Base-by-base conservation (phyloP, 2,888 invertebrate species). In the Timema cristinae region DNA sequence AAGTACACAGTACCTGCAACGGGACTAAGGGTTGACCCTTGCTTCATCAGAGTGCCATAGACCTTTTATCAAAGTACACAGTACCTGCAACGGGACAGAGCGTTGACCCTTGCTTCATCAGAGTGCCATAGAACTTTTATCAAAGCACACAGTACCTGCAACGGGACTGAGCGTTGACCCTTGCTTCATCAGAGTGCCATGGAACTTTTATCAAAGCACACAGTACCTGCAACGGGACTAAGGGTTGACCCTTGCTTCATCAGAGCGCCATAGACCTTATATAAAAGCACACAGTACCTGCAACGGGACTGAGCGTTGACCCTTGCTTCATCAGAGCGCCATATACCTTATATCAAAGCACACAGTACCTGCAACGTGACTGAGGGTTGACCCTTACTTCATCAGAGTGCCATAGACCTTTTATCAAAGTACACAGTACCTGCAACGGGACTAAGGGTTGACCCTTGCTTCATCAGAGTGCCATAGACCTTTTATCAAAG, bases 291-390 rank as follows among this genome's bases (percentile, higher is more conserved):
- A 32, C 32, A 32, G 32, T 49, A 73, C 73, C 73, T 56, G 73
- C 68, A 73, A 88, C 86, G 0, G 95, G 94, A n/a, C 89, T 87
- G 66, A 94, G 83, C 11, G 89, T 90, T 47, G 93, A 91, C 68
- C 95, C 94, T 82, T 95, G 95, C 79, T 94, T 95, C 83, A 95
- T 88, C 52, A 95, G 85, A 1, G 93, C 93, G 15, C 94, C 93
- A 79, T 94, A 95, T 5, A 91, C 91, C 2, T 4, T n/a, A n/a
- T n/a, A 15, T 11, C n/a, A 63, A 48, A 16, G 32, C 32, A 32
- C 32, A 32, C 32, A 32, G 32, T 49, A 73, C 73, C 73, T 56
- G 73, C 68, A 73, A 88, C 86, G 0, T 95, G 94, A n/a, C 89
- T 87, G 66, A 94, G 83, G 11, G 89, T 90, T 47, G 93, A 91